Conservation (phyloP, 2,797 vertebrate genomes). For the Antennarius maculatus region DNA sequence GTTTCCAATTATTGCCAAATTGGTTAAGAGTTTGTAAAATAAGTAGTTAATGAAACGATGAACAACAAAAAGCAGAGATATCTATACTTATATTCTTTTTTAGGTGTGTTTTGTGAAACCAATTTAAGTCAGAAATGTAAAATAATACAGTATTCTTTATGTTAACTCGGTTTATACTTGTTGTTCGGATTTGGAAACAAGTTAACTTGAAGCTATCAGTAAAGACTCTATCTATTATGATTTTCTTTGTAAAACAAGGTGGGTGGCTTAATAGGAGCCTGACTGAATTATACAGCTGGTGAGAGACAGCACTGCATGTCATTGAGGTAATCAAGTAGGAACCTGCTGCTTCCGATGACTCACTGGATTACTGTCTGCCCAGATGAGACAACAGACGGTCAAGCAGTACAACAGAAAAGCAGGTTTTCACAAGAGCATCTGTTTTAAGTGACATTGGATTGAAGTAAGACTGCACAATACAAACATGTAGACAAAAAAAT, state of each 20-base stretch:
- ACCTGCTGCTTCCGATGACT: constrained; percentile 42
- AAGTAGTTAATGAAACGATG: too few species aligned
- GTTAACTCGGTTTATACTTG: background rate
- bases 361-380: constrained; percentile 37
- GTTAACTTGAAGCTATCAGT: background rate
- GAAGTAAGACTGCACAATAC: background rate
- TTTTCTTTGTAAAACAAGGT: constrained; percentile 21
- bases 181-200: too few species aligned
- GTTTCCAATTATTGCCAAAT: too few species aligned
- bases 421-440: constrained; percentile 28
- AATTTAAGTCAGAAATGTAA: background rate
- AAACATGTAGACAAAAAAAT: constrained; percentile 1
- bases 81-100: too few species aligned
- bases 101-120: background rate
- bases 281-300: constrained; percentile 24
- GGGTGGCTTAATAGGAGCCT: constrained; percentile 24
- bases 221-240: background rate
- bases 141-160: background rate
- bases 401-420: constrained; percentile 38
- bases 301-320: constrained; percentile 18
- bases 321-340: constrained; percentile 35
- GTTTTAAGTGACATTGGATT: constrained; percentile 27
- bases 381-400: constrained; percentile 32
- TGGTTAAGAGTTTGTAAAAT: too few species aligned
- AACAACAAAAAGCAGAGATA: background rate